Conservation (phyloP, 2,113 vertebrate genomes). For the Morone chrysops region DNA sequence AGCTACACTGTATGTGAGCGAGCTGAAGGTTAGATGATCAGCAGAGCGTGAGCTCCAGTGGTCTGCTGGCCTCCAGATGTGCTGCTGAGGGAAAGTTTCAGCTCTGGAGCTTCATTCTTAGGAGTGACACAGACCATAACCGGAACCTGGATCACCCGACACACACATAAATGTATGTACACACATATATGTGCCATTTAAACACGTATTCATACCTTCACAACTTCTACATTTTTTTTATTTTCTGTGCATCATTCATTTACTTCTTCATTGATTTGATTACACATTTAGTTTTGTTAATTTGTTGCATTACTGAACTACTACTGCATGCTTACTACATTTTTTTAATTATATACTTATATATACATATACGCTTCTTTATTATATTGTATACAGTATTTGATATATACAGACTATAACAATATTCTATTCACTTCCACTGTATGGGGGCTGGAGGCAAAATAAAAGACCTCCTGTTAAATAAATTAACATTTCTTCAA, state of each 20-base stretch:
- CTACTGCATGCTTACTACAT: not conserved
- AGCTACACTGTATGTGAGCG: not conserved
- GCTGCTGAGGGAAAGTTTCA: slow-evolving; percentile 68
- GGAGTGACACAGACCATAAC: slow-evolving; percentile 58
- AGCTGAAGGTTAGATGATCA: slow-evolving; percentile 22
- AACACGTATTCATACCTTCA: not conserved
- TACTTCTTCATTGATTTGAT: not conserved
- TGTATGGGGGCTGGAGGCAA: not conserved
- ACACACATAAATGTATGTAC: not conserved
- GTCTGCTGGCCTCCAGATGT: slow-evolving; percentile 79
- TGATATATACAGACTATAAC: too few species aligned
- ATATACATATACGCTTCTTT: too few species aligned
- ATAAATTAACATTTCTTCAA: too few species aligned
- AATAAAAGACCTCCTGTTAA: too few species aligned
- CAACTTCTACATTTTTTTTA: not conserved
- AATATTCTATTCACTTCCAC: not conserved
- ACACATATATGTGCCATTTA: not conserved
- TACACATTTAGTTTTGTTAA: not conserved
- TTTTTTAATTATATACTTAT: not conserved
- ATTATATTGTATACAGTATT: too few species aligned
- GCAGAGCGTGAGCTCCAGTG: slow-evolving; percentile 7
- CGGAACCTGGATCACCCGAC: slow-evolving; percentile 31
- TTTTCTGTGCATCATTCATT: not conserved
- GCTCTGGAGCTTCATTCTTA: slow-evolving; percentile 53
- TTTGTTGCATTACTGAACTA: not conserved